A percentile compares a stretch with the other conserved stretches of the same genome.
Conservation (phyloP, 2,797 vertebrate genomes). For the Danio albolineatus region DNA sequence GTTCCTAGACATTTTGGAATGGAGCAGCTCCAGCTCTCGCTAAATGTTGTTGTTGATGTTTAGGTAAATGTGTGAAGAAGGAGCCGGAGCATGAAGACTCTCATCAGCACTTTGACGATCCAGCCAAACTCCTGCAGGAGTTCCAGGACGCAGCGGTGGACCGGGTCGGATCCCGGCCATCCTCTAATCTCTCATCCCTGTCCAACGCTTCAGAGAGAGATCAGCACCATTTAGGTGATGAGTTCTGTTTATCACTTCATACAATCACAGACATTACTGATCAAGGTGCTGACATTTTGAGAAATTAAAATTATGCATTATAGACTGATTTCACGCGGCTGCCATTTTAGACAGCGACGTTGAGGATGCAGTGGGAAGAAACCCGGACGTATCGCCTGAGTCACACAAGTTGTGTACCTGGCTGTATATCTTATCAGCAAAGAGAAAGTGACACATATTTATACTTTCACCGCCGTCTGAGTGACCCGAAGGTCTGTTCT, state of each 20-base stretch:
- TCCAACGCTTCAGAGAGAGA: slow-evolving; percentile 95
- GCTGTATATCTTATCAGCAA: too few species aligned
- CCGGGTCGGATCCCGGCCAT: slow-evolving; percentile 90
- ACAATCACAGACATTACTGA: not conserved
- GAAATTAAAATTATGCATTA: not conserved
- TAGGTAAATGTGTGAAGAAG: slow-evolving; percentile 92
- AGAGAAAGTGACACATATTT: too few species aligned
- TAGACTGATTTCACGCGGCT: too few species aligned
- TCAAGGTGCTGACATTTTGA: not conserved
- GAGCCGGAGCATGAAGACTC: slow-evolving; percentile 91
- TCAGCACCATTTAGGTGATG: slow-evolving; percentile 90
- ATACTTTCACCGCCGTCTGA: too few species aligned
- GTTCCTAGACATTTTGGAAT: too few species aligned
- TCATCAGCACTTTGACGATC: slow-evolving; percentile 90
- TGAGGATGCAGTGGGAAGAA: too few species aligned
- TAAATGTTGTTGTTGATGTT: not conserved
- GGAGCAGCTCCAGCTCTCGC: too few species aligned
- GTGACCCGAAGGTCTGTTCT: too few species aligned
- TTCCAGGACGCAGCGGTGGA: slow-evolving; percentile 95
- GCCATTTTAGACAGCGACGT: too few species aligned
- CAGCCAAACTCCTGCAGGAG: slow-evolving; percentile 93
- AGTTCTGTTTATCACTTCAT: not conserved
- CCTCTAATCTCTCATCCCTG: slow-evolving; percentile 95
- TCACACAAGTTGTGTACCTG: too few species aligned
- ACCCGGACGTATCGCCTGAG: too few species aligned